phyloP scores from a whole-genome alignment of 2,113 vertebrate genomes.

The Panthera tigris region DNA sequence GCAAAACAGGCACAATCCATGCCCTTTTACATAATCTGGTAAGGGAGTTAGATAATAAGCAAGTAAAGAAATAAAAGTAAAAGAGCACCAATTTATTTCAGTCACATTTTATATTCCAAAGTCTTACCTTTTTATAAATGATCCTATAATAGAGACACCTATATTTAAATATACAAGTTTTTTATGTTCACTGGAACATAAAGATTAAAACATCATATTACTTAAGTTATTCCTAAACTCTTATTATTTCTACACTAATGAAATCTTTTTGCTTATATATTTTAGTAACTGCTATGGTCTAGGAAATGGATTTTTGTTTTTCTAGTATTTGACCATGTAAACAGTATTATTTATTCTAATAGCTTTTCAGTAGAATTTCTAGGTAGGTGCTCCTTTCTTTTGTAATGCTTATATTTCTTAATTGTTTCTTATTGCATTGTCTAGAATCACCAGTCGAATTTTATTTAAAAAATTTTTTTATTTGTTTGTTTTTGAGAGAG shows the following conservation, averaged over 20 bases:
- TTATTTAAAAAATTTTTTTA: not conserved
- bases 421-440: not conserved
- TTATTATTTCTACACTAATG: not conserved
- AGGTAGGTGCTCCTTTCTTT: not conserved
- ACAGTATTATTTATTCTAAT: not conserved
- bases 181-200: not conserved
- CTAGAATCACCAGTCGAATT: not conserved
- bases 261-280: not conserved
- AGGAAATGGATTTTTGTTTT: conserved; percentile 23
- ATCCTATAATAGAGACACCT: not conserved
- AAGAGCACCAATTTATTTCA: conserved; percentile 17
- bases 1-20: not conserved
- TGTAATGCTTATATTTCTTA: not conserved
- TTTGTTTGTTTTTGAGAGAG: no score
- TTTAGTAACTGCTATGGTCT: not conserved
- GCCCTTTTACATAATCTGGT: not conserved
- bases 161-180: not conserved
- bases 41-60: not conserved
- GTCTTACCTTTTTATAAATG: not conserved
- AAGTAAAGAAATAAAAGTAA: not conserved
- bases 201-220: conserved; percentile 1
- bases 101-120: not conserved
- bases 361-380: not conserved
- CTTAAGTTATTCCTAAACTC: not conserved
- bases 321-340: not conserved